These are phyloP conservation scores for Mormoops blainvillei DNA, from an alignment of 2,113 vertebrate species.

Conservation along the genomic window DNA sequence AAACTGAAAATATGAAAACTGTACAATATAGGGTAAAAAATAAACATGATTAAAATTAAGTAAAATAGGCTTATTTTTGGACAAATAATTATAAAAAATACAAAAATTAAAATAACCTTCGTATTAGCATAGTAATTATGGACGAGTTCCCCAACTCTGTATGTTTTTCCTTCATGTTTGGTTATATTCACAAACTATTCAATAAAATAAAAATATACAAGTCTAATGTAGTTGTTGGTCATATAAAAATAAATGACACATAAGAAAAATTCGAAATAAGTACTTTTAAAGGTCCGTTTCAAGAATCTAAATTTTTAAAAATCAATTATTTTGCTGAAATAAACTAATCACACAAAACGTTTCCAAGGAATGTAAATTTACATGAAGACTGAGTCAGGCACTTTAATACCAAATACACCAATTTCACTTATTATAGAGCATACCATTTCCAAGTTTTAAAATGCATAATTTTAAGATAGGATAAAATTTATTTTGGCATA, in stretches of 20 bases:
- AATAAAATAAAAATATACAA: slow-evolving; percentile 1
- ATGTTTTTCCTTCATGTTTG: neutral
- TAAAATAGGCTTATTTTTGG: neutral
- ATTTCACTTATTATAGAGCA: neutral
- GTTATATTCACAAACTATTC: neutral
- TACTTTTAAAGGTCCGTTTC: neutral
- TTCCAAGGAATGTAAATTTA: neutral
- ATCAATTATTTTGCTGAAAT: neutral
- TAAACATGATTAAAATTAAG: neutral
- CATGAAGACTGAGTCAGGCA: neutral
- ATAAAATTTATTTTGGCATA: neutral
- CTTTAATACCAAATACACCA: neutral
- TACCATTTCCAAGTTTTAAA: neutral
- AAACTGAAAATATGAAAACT: slow-evolving; percentile 19
- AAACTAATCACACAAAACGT: neutral
- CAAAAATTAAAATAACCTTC: neutral
- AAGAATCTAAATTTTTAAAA: slow-evolving; percentile 21
- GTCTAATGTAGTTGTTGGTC: neutral
- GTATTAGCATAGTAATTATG: neutral
- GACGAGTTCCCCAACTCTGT: neutral
- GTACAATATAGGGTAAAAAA: neutral
- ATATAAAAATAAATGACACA: neutral
- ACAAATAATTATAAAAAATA: neutral
- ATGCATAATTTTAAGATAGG: neutral
- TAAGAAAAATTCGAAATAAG: neutral